A percentile compares a stretch with the other conserved stretches of the same genome.
These are phyloP conservation scores for Oxyruncus cristatus DNA, from an alignment of 2,113 vertebrate species.

Conservation along the genomic window DNA sequence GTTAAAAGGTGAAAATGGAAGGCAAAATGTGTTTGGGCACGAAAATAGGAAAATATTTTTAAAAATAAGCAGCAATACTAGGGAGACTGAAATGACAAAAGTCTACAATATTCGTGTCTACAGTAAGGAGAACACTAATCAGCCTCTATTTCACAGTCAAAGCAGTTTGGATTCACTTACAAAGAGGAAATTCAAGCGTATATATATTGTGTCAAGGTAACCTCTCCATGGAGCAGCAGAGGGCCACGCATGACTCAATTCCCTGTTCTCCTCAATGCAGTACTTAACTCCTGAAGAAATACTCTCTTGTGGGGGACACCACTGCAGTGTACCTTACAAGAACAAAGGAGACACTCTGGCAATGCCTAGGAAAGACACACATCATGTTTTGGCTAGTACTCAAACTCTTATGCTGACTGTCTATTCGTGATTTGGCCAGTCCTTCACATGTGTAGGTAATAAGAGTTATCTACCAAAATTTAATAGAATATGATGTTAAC, in stretches of 20 bases:
- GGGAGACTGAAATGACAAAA: neutral
- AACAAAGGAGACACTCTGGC: neutral
- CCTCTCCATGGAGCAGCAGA: neutral
- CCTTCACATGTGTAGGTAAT: neutral
- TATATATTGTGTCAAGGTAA: neutral
- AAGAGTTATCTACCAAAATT: neutral
- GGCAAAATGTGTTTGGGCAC: neutral
- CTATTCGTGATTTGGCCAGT: neutral
- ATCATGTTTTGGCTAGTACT: neutral
- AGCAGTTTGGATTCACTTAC: neutral
- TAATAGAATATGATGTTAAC: neutral
- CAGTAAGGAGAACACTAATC: neutral
- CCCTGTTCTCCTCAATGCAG: neutral
- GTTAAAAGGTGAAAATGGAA: neutral
- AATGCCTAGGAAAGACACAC: neutral
- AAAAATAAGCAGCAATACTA: neutral
- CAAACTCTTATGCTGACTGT: neutral
- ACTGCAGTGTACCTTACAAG: neutral
- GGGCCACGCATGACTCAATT: neutral
- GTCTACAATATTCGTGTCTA: neutral
- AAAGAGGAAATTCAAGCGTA: neutral
- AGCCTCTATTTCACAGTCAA: neutral
- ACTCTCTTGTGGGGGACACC: neutral
- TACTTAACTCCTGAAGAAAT: neutral
- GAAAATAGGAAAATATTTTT: neutral